These are phyloP conservation scores for Meteorus colon DNA, from an alignment of 2,888 invertebrate species.

Conservation along the genomic window DNA sequence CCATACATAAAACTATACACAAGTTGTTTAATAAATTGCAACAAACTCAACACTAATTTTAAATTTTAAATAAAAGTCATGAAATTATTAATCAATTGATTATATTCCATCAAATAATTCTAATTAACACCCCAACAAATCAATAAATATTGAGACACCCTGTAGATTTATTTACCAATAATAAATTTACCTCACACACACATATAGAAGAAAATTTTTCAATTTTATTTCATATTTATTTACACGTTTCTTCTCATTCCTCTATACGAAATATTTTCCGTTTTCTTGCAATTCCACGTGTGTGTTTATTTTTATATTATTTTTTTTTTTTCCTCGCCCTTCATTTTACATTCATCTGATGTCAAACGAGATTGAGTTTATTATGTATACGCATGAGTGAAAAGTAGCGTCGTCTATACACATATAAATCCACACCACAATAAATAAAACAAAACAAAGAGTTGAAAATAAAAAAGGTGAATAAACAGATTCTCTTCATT, in stretches of 20 bases:
- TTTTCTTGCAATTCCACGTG: not conserved
- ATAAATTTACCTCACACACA: too few species aligned
- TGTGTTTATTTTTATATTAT: not conserved
- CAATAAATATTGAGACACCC: too few species aligned
- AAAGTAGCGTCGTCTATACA: not conserved
- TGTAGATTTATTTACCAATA: too few species aligned
- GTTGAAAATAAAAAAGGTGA: not conserved
- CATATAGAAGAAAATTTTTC: not conserved
- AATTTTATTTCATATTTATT: not conserved
- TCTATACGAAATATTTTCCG: not conserved
- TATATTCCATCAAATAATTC: too few species aligned
- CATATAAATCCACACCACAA: too few species aligned
- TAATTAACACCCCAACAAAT: too few species aligned
- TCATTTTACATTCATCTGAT: constrained; percentile 33
- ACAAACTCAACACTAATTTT: too few species aligned
- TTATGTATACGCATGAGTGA: constrained; percentile 45
- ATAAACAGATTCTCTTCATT: not conserved
- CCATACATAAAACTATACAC: not conserved
- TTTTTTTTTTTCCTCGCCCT: not conserved
- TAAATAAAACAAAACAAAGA: not conserved
- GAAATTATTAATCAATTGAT: too few species aligned
- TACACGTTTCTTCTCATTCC: not conserved
- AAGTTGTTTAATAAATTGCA: too few species aligned
- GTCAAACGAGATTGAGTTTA: constrained; percentile 56
- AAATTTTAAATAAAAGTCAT: too few species aligned